These are phyloP conservation scores for Ciconia nigra DNA, from an alignment of 2,797 vertebrate species.

Conservation along the genomic window DNA sequence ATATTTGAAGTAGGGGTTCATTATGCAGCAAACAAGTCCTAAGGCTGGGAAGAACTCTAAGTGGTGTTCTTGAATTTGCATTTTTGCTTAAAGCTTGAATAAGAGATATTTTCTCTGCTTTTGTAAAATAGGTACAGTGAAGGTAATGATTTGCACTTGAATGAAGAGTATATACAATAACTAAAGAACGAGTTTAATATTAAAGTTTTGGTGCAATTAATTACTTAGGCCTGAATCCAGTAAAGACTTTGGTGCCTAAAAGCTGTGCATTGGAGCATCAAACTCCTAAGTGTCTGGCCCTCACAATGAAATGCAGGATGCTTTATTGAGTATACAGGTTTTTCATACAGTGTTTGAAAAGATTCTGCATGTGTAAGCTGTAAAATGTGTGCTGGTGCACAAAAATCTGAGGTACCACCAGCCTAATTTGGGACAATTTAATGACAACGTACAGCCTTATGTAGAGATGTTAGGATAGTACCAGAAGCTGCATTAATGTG, in stretches of 20 bases:
- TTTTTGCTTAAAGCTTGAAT: constrained; percentile 26
- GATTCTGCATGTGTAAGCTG: background rate
- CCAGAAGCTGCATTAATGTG: background rate
- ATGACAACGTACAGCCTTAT: background rate
- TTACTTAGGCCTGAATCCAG: background rate
- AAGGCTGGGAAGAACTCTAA: background rate
- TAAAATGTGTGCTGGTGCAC: background rate
- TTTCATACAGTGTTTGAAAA: background rate
- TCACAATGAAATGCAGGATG: background rate
- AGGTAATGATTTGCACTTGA: background rate
- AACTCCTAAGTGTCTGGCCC: background rate
- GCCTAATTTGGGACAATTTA: background rate
- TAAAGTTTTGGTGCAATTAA: background rate
- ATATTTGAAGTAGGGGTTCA: background rate
- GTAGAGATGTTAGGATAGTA: no score
- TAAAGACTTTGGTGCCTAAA: background rate
- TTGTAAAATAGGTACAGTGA: background rate
- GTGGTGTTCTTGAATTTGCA: background rate
- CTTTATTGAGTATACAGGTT: background rate
- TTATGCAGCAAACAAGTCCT: background rate
- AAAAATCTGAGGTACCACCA: background rate
- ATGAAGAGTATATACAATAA: background rate
- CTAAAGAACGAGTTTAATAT: background rate
- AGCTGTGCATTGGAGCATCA: background rate
- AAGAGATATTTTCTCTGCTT: background rate